Conservation (phyloP, 1,140 invertebrate species). For the Leptopilina boulardi region DNA sequence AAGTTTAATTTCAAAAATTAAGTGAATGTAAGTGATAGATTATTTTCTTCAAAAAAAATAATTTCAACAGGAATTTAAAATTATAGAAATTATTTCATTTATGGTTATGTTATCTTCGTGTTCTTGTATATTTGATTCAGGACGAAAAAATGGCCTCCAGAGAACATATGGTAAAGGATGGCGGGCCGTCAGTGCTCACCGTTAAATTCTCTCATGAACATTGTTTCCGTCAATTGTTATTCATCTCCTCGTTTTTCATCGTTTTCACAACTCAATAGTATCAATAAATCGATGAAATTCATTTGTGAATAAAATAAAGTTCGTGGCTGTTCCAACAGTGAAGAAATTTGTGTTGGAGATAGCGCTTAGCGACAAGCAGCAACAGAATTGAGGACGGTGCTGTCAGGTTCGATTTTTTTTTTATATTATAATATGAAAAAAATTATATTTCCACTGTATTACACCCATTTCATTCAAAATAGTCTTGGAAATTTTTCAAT, state of each 20-base stretch:
- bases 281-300: slow-evolving; percentile 11
- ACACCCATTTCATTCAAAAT: no score
- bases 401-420: slow-evolving; percentile 32
- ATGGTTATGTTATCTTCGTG: background rate
- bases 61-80: background rate
- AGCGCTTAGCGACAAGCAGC: slow-evolving; percentile 27
- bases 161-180: slow-evolving; percentile 75
- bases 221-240: background rate
- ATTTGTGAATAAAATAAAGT: slow-evolving; percentile 8
- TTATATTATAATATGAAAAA: slow-evolving; percentile 7
- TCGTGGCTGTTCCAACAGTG: background rate
- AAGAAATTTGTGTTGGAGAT: background rate
- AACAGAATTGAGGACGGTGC: slow-evolving; percentile 31
- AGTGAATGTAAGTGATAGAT: background rate
- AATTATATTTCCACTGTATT: background rate
- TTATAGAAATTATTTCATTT: background rate
- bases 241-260: slow-evolving; percentile 36
- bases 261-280: slow-evolving; percentile 40
- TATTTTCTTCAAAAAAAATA: background rate
- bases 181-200: slow-evolving; percentile 58
- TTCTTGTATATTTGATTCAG: background rate
- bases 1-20: background rate
- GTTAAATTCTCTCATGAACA: slow-evolving; percentile 21
- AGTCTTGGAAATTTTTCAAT: background rate
- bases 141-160: slow-evolving; percentile 68